phyloP scores from a whole-genome alignment of 2,888 invertebrate species.

The Tupiocoris notatus region DNA sequence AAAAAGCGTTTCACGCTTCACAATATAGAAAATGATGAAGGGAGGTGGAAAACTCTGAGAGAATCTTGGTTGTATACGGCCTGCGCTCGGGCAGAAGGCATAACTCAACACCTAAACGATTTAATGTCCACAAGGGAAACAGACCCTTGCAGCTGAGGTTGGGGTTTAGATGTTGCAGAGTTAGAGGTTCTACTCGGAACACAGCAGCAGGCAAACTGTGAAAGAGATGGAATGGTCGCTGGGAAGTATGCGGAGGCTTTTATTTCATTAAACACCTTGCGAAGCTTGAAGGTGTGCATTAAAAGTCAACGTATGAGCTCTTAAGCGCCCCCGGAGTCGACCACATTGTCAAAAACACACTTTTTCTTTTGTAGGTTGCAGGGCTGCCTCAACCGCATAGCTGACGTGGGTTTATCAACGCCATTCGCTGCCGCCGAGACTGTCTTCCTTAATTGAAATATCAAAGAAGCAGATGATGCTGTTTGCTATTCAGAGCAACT shows the following conservation, averaged over 20 bases:
- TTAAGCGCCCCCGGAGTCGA: too few relatives aligned
- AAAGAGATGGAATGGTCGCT: not conserved
- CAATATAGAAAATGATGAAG: not conserved
- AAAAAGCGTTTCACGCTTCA: not conserved
- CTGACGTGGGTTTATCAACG: too few relatives aligned
- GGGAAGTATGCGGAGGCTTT: not conserved
- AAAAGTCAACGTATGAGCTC: conserved; percentile 17
- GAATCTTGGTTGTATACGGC: not conserved
- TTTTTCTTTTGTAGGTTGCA: too few relatives aligned
- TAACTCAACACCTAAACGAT: conserved; percentile 21
- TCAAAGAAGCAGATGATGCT: too few relatives aligned
- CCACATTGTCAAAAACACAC: too few relatives aligned
- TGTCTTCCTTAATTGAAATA: too few relatives aligned
- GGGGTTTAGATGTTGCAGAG: not conserved
- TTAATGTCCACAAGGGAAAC: conserved; percentile 16
- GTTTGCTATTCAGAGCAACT: too few relatives aligned
- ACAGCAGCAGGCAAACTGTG: not conserved
- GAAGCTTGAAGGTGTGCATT: conserved; percentile 19
- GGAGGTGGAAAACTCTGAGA: not conserved
- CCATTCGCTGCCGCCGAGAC: too few relatives aligned
- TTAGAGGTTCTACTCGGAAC: not conserved
- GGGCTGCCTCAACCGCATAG: too few relatives aligned
- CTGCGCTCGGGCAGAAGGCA: not conserved
- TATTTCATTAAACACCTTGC: conserved; percentile 29
- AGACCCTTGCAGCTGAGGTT: not conserved